Percentiles rank a stretch among this genome's conserved stretches.
Evolutionary conservation across 2,113 vertebrate species (phyloP).

Genomic region (Aramus guarauna): DNA sequence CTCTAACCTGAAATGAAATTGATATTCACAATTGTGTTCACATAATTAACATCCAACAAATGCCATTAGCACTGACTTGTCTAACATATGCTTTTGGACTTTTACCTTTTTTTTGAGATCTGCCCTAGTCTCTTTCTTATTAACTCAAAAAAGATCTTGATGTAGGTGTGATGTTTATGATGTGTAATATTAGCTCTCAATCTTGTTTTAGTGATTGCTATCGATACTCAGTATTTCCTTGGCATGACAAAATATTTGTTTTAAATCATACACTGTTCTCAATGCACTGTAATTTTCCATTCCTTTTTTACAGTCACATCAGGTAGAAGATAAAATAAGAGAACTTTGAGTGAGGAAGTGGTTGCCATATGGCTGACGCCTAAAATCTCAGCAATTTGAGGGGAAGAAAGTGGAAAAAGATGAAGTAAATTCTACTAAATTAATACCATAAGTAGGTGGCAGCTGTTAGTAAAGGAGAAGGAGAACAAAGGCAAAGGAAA

Average conservation of each 20-base stretch:
- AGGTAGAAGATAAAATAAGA: constrained; percentile 35
- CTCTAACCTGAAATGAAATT: background rate
- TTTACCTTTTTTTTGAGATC: background rate
- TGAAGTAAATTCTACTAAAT: constrained; percentile 35
- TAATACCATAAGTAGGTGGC: constrained; percentile 27
- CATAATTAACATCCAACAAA: background rate
- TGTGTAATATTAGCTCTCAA: background rate
- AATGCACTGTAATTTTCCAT: constrained; percentile 5
- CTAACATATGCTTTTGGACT: background rate
- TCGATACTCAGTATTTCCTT: background rate
- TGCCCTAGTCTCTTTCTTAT: background rate
- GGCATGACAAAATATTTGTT: background rate
- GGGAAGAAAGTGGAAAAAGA: constrained; percentile 22
- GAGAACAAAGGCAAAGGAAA: background rate
- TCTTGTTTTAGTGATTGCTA: background rate
- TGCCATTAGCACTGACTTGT: background rate
- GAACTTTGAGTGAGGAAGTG: background rate
- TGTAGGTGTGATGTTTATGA: background rate
- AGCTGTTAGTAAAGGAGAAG: constrained; percentile 12
- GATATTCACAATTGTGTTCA: background rate
- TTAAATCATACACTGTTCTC: background rate
- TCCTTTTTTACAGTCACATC: background rate
- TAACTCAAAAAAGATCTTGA: background rate
- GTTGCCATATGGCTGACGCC: constrained; percentile 46
- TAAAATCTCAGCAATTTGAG: constrained; percentile 56